Conservation (phyloP, 2,113 vertebrate species). For the Lampris incognitus region DNA sequence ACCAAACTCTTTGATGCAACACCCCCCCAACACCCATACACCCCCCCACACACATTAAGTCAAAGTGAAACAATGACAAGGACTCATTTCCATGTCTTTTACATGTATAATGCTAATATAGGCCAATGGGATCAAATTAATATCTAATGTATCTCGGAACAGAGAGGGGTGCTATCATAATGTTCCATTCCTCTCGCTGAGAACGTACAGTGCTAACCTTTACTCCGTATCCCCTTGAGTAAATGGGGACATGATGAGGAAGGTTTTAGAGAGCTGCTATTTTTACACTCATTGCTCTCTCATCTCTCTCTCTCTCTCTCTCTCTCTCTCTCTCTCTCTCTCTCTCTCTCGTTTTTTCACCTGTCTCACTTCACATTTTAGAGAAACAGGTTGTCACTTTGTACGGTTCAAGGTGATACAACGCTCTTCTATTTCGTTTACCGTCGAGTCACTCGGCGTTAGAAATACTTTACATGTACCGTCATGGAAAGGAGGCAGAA, state of each 20-base stretch:
- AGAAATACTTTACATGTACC: conserved; percentile 9
- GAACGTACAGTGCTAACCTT: conserved; percentile 47
- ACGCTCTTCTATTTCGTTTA: not conserved
- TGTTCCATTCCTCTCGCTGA: conserved; percentile 22
- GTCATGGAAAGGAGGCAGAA: not conserved
- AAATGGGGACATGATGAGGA: conserved; percentile 67
- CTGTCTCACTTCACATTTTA: conserved; percentile 21
- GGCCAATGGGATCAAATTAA: conserved; percentile 6
- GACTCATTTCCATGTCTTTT: not conserved
- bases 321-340: conserved; percentile 6
- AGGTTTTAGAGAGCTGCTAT: conserved; percentile 64
- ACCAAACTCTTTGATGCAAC: not conserved
- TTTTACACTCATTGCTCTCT: conserved; percentile 53
- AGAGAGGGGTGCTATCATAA: conserved; percentile 19
- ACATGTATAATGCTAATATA: conserved; percentile 11
- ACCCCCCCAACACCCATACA: too few species aligned
- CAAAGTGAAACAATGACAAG: not conserved
- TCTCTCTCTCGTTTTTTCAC: conserved; percentile 43
- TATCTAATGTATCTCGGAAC: conserved; percentile 5
- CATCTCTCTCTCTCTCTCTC: not conserved
- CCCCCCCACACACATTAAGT: too few species aligned
- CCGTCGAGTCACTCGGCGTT: conserved; percentile 31
- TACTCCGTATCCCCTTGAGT: conserved; percentile 51
- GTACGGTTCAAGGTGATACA: not conserved
- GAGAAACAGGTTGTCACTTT: conserved; percentile 35